Evolutionary conservation across 1,140 invertebrate species (phyloP), one percentile per base, ranked within the genome.

Genomic region (Campoletis sonorensis): DNA sequence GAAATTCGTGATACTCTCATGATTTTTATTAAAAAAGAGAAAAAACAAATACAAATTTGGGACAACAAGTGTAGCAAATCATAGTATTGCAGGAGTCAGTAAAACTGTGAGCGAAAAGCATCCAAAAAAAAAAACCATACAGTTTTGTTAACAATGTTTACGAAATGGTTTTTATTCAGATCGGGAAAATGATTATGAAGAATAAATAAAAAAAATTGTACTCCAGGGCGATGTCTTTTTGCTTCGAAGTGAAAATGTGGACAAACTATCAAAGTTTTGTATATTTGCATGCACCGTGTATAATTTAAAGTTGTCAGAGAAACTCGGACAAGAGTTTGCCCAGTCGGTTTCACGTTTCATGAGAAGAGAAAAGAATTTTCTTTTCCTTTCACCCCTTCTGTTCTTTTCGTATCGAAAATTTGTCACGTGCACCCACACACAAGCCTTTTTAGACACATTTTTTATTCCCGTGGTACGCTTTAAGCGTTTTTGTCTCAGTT

Each of bases 401-500:
- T 27, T 23, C 61, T 27, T 13, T 13, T 26, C 11, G 61, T 18
- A 64, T 26, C 23, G 61, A 64, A 23, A 64, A 23, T 10, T 64
- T 64, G 40, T 45, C 8, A 45, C 23, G 13, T 64, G 27, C 23
- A 64, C 61, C 11, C 23, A 27, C 61, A 64, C 1, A 64, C 3
- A 10, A 61, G 1, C 3, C 7, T 26, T 13, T 64, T 64, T 16
- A 26, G 4, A 23, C 61, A 64, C 23, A 64, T 11, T n/a, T 33
- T 33, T 70, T 33, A 70, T 70, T 70, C 67, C 18, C 67, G 5
- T 23, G 3, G 2, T 33, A 18, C 33, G 2, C 8, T 21, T 70
- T 70, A 33, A 33, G 27, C 67, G 30, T 70, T 70, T 70, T 70
- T 11, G 40, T 16, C 67, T 18, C 13, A n/a, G 27, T 70, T 70